Percentiles rank a stretch among this genome's conserved stretches.
Evolutionary conservation across 2,797 vertebrate genomes (phyloP).

Genomic region (Apogon hyalosoma): DNA sequence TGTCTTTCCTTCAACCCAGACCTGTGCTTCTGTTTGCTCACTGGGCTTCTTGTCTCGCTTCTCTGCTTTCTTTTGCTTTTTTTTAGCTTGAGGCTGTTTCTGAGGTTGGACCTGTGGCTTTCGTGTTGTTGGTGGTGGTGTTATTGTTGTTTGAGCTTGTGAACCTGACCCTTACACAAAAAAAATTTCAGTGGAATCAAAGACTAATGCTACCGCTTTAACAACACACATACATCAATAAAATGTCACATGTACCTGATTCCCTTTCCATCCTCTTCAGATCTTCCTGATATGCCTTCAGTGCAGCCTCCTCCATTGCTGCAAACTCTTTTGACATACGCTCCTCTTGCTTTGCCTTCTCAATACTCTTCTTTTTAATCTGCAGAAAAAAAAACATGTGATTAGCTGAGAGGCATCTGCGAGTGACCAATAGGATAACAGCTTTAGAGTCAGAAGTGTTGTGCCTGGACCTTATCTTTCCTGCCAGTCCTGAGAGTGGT

Average conservation of each 20-base stretch:
- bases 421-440: slow-evolving; percentile 42
- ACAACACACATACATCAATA: neutral
- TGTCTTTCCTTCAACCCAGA: slow-evolving; percentile 88
- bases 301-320: slow-evolving; percentile 95
- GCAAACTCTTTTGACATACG: slow-evolving; percentile 94
- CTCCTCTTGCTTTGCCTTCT: slow-evolving; percentile 92
- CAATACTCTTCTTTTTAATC: slow-evolving; percentile 97
- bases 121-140: neutral
- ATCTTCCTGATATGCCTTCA: slow-evolving; percentile 94
- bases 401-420: slow-evolving; percentile 41
- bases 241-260: slow-evolving; percentile 61
- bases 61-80: slow-evolving; percentile 44
- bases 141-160: slow-evolving; percentile 13
- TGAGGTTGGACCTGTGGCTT: slow-evolving; percentile 24
- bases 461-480: slow-evolving; percentile 65
- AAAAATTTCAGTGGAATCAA: neutral
- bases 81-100: slow-evolving; percentile 37
- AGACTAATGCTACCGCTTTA: neutral
- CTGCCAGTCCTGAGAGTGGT: slow-evolving; percentile 51
- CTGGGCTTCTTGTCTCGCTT: slow-evolving; percentile 57
- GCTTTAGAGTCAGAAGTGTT: neutral
- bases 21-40: slow-evolving; percentile 30
- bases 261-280: slow-evolving; percentile 91
- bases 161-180: slow-evolving; percentile 44
- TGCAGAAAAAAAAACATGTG: slow-evolving; percentile 65